Base-by-base conservation (phyloP, 2,888 invertebrate species). In the Hermaeophaga mercurialis region DNA sequence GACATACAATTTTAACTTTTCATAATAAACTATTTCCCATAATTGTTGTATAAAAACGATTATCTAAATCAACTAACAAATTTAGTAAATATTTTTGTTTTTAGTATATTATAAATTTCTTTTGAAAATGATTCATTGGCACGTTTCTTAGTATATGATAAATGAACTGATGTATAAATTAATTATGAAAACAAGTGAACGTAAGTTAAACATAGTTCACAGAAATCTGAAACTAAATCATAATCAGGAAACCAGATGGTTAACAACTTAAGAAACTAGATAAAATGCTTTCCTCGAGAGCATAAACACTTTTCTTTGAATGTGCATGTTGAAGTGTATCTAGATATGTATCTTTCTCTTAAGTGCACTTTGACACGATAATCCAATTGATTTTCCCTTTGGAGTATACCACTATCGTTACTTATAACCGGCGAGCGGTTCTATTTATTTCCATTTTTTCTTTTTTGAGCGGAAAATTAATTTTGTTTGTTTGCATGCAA, bases 321-420 rank as follows among this genome's bases (percentile, higher is more conserved):
- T 49, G 54, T 55, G 55, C 54, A 58, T 58, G 58, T 58, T 45
- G 50, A 34, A 22, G 26, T 53, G 36, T 38, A 52, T 59, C 56
- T 47, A 56, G 47, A 59, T 59, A 56, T 53, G 53, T 52, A 58
- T 58, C 44, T 55, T 44, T 38, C 46, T 55, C 44, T 44, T 57
- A 60, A 60, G 52, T 60, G 54, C 50, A 22, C 47, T 41, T 22
- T 22, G 45, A 44, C 57, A 59, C 62, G 59, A 44, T 26, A 53
- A 19, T 44, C 17, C 43, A 48, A 59, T 53, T 56, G 56, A 59
- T 56, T 59, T 56, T 53, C 24, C 44, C 12, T 50, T 50, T 18
- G 11, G 17, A 39, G 6, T 6, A 34, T 18, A 12, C 11, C 41
- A 19, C 19, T 41, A 50, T 41, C 31, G 39, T 41, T 41, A 50